These are phyloP conservation scores for Edolisoma coerulescens DNA, from an alignment of 2,113 vertebrate genomes.

Conservation along the genomic window DNA sequence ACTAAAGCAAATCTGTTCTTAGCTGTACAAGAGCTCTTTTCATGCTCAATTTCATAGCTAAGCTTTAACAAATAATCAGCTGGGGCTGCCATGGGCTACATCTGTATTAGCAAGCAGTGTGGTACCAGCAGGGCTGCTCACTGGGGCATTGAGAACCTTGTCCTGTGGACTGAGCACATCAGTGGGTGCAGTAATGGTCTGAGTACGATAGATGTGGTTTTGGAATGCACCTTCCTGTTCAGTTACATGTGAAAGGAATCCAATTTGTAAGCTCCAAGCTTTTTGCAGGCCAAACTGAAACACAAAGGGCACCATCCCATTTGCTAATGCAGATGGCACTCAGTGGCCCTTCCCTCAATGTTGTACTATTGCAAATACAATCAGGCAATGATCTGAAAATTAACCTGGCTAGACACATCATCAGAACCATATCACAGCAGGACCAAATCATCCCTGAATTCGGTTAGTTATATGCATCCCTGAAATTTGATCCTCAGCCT, in stretches of 20 bases:
- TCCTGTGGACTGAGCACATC: no score
- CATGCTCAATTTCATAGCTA: neutral
- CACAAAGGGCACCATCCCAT: neutral
- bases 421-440: fast-evolving
- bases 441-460: neutral
- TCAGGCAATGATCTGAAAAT: neutral
- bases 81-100: neutral
- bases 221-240: neutral
- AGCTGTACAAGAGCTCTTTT: neutral
- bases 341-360: neutral
- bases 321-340: neutral
- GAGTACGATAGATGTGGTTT: neutral
- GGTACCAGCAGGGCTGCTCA: neutral
- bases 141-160: neutral
- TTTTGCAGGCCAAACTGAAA: neutral
- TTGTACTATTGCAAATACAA: neutral
- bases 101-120: neutral
- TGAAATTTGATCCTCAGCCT: neutral
- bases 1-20: neutral
- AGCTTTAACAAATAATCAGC: neutral
- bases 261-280: neutral
- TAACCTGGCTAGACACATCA: neutral
- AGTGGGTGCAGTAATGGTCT: neutral
- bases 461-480: neutral
- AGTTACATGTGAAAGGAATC: neutral